Base-by-base conservation (phyloP, 2,797 vertebrate species). In the Enteromius trimaculatus region DNA sequence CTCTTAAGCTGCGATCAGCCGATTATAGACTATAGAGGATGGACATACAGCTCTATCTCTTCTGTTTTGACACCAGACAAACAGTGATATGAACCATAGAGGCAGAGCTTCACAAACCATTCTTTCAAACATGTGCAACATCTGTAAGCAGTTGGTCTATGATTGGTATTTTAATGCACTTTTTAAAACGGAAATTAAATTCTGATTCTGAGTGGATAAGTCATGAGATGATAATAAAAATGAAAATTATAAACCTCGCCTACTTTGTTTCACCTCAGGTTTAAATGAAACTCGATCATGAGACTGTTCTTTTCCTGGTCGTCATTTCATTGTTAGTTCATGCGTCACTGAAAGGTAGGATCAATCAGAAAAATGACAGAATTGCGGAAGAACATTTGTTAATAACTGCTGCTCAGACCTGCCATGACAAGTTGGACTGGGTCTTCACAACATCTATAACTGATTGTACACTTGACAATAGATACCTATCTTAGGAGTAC, bases 371-470 rank as follows among this genome's bases (percentile, higher is more conserved):
- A 70, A 47, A 44, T 13, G 66, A 55, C 70, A 69, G 68, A 65
- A 74, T 37, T 84, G 83, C 75, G 31, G 74, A 84, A 81, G 77
- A 65, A 16, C 4, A n/a, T 26, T 44, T 14, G 19, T n/a, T 51
- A 49, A 42, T 21, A 78, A 19, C 9, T 13, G 39, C 77, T 81
- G 71, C 23, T 13, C 47, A 66, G 71, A 80, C 79, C 17, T 55
- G 84, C 60, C n/a, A 64, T 37, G n/a, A 80, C 87, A 80, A 78
- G 78, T 77, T 19, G 49, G 29, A 74, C 58, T 72, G 60, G 74
- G 39, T 34, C 39, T 60, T 77, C 6, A 42, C n/a, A 16, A 9
- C 42, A 29, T 82, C 77, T 47, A 19, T 34, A 47, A 3, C 1
- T 62, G 69, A 47, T 37, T 76, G 29, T 34, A 53, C 14, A 19